These are phyloP conservation scores for Clamator glandarius DNA, from an alignment of 2,797 vertebrate species.

Conservation along the genomic window DNA sequence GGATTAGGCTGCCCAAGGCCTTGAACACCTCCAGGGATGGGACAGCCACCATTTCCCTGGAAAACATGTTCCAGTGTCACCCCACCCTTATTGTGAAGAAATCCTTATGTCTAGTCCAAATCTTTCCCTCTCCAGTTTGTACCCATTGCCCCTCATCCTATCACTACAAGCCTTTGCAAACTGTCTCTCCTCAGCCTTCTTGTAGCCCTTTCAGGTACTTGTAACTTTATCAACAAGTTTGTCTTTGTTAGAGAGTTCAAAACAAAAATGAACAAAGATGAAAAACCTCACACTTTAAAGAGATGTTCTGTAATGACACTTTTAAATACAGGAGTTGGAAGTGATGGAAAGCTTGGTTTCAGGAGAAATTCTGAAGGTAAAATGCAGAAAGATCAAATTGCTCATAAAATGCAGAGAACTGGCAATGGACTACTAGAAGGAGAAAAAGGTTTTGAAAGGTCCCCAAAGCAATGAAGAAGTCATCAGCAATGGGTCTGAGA, in stretches of 20 bases:
- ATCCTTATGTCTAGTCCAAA: no score
- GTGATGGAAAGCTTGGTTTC: neutral
- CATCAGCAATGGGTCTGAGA: neutral
- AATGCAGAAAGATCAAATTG: neutral
- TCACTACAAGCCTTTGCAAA: no score
- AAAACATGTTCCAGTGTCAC: no score
- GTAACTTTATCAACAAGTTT: neutral
- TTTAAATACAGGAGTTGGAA: neutral
- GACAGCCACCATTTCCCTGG: no score
- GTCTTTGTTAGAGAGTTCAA: neutral
- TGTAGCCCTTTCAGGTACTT: neutral
- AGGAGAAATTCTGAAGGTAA: neutral
- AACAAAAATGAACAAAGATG: neutral
- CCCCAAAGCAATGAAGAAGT: neutral
- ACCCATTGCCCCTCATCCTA: no score
- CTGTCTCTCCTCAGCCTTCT: no score
- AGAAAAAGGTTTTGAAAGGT: neutral
- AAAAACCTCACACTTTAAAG: neutral
- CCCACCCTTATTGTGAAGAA: no score
- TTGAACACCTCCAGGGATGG: no score
- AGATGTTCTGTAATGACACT: neutral
- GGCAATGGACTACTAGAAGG: neutral
- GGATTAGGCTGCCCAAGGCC: no score
- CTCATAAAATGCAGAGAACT: neutral
- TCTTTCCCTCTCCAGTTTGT: no score